Evolutionary conservation across 1,140 invertebrate species (phyloP), one percentile per base, ranked within the genome.

Genomic region (Papilio polytes): DNA sequence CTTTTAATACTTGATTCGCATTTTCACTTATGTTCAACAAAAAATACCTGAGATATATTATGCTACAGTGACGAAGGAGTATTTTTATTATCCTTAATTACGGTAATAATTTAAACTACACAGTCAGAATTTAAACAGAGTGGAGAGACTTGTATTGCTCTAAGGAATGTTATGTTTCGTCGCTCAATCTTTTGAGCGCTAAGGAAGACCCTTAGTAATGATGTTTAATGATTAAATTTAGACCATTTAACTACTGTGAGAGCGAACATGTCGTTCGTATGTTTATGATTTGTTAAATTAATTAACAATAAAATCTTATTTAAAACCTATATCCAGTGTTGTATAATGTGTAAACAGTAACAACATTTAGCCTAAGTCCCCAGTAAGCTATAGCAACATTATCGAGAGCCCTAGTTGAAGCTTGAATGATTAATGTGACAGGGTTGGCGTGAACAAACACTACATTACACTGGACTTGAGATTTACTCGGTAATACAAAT

Each of bases 341-440:
- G 4, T 6, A 41, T 7, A 0, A 8, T 41, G 36, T 41, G 6
- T 41, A 41, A 41, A 41, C 36, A 7, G 36, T 8, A 56, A 18
- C 56, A 59, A 20, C n/a, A 59, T 59, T 59, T 20, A 59, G 20
- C n/a, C 20, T 59, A 59, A 59, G 56, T n/a, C 20, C 20, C 56
- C 7, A n/a, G 56, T 59, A 59, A 59, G 56, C 56, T 22, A 22
- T 18, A 22, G 56, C 56, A 20, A 59, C 56, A 8, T 59, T 20
- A 22, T 59, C 56, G 56, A 59, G 56, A 59, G 56, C 56, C 56
- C 56, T 59, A 59, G n/a, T 59, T 59, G 56, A 59, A 59, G 22
- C 56, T 59, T 59, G 56, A 59, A 59, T 59, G 56, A 59, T 59
- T 59, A 59, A 59, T 59, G 56, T 22, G 20, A 59, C 56, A 59